These are phyloP conservation scores for Peromyscus melanophrys DNA, from an alignment of 2,797 vertebrate species.

Conservation along the genomic window DNA sequence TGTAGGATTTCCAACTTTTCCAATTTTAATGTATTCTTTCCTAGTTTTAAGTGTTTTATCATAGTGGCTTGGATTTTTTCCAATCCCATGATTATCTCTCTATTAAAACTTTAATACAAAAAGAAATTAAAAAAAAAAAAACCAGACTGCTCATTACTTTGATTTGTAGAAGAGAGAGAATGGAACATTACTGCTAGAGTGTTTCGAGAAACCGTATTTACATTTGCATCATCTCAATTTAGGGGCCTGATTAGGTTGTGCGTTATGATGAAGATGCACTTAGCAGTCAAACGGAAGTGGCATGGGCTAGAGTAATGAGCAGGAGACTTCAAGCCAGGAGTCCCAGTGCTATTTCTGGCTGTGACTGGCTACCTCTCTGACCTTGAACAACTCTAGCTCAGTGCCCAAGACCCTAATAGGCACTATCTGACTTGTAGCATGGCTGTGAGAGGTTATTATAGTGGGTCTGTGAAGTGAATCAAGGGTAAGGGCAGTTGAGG, in stretches of 20 bases:
- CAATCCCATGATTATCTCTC: slow-evolving; percentile 84
- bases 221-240: slow-evolving; percentile 82
- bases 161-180: slow-evolving; percentile 84
- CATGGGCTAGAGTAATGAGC: slow-evolving; percentile 64
- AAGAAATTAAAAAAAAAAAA: slow-evolving; percentile 76
- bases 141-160: slow-evolving; percentile 82
- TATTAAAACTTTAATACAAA: slow-evolving; percentile 87
- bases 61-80: slow-evolving; percentile 79
- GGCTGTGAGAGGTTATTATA: not conserved
- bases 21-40: slow-evolving; percentile 82
- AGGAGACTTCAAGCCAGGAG: slow-evolving; percentile 68
- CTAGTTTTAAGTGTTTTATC: slow-evolving; percentile 81
- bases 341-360: slow-evolving; percentile 72
- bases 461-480: not conserved
- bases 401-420: not conserved
- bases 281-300: slow-evolving; percentile 78
- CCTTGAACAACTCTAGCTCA: slow-evolving; percentile 68
- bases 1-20: slow-evolving; percentile 61
- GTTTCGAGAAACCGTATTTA: slow-evolving; percentile 85
- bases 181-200: slow-evolving; percentile 75
- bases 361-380: slow-evolving; percentile 69
- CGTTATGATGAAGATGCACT: slow-evolving; percentile 81
- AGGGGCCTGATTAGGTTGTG: slow-evolving; percentile 80
- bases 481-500: not conserved
- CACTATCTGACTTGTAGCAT: not conserved